phyloP scores from a whole-genome alignment of 2,888 invertebrate species.

The Acanthosepion pharaonis region DNA sequence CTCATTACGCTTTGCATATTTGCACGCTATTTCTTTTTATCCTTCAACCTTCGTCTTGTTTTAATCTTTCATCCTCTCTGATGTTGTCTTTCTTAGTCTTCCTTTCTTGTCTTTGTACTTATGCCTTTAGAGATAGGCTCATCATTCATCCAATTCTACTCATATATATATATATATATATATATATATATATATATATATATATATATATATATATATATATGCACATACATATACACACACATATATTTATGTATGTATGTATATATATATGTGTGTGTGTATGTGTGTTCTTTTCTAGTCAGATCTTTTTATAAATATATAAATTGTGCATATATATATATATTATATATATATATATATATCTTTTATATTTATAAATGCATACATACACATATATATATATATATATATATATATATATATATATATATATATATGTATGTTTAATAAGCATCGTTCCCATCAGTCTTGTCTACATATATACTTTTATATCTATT shows the following conservation, averaged over 20 bases:
- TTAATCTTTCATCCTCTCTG: not conserved
- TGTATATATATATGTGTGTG: not conserved
- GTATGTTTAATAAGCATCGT: no score
- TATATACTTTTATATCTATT: no score
- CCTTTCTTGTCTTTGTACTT: not conserved
- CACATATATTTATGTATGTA: not conserved
- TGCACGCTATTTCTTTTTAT: not conserved
- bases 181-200: not conserved
- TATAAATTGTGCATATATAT: not conserved
- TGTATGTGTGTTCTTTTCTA: no score
- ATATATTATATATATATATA: not conserved
- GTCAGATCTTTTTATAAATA: no score
- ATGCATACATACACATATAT: no score
- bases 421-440: no score
- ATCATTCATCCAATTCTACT: not conserved
- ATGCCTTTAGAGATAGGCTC: not conserved
- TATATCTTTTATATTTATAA: not conserved
- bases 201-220: not conserved
- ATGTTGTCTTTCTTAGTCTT: not conserved
- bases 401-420: no score
- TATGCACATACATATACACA: rapidly evolving
- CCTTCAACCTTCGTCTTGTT: not conserved
- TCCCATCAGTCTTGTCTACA: no score
- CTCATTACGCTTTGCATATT: not conserved
- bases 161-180: constrained; percentile 1